Percentiles rank a stretch among this genome's conserved stretches.
These are phyloP conservation scores for Drosophila funebris DNA, from an alignment of 1,140 invertebrate species.

Conservation along the genomic window DNA sequence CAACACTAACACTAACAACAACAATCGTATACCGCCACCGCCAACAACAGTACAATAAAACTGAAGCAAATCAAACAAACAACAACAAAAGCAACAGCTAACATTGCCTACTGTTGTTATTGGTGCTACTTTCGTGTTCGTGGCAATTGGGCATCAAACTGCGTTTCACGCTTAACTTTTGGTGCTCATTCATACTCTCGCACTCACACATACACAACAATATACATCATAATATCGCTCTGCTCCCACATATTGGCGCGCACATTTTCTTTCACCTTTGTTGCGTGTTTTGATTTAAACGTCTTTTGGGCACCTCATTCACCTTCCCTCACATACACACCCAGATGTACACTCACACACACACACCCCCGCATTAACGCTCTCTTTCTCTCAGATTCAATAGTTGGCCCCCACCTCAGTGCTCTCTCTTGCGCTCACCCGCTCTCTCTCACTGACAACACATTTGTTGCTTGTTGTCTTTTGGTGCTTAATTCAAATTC, in stretches of 20 bases:
- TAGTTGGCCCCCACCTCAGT: slow-evolving; percentile 38
- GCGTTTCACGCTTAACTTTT: slow-evolving; percentile 35
- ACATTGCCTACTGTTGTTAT: slow-evolving; percentile 10
- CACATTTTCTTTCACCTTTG: slow-evolving; percentile 80
- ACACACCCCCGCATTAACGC: slow-evolving; percentile 56
- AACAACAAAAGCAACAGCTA: slow-evolving; percentile 36
- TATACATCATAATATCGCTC: slow-evolving; percentile 5
- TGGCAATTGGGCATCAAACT: slow-evolving; percentile 46
- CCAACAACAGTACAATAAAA: slow-evolving; percentile 11
- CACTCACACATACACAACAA: background rate
- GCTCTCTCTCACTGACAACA: slow-evolving; percentile 24
- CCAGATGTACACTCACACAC: slow-evolving; percentile 22
- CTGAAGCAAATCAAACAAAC: slow-evolving; percentile 22
- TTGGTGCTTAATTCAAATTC: slow-evolving; percentile 52
- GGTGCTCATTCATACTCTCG: slow-evolving; percentile 39
- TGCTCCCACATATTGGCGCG: slow-evolving; percentile 67
- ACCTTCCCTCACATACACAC: slow-evolving; percentile 26
- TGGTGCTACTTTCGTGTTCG: slow-evolving; percentile 23
- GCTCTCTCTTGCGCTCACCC: slow-evolving; percentile 10
- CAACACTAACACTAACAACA: slow-evolving; percentile 5
- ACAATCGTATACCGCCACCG: slow-evolving; percentile 9
- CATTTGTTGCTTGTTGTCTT: slow-evolving; percentile 70
- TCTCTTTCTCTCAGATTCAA: slow-evolving; percentile 38
- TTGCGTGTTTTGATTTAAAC: slow-evolving; percentile 71
- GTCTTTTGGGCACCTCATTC: slow-evolving; percentile 38